Evolutionary conservation across 2,797 vertebrate species (phyloP), one percentile per base, ranked within the genome.

Genomic region (Morelia viridis): DNA sequence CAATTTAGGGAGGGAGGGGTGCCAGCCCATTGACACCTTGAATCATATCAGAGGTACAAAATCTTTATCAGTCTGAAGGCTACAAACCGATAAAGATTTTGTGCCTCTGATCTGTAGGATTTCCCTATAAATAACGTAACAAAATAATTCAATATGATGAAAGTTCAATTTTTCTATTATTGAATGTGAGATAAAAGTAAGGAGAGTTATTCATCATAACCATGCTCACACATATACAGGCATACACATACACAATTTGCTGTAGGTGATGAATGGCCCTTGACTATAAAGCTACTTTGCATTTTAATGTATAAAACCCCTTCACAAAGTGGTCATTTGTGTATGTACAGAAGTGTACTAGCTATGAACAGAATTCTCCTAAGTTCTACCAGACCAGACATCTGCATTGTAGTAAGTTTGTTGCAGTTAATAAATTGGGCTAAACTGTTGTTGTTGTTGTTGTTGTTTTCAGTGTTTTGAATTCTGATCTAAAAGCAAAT

Each of bases 371-470:
- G 97, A 97, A 98, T 96, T 96, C 97, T 95, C 97, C 97, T 97
- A 97, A 97, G 96, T 91, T 97, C 94, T 92, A 94, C 96, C 96
- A 98, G 97, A 98, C 97, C 96, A 98, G 97, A 98, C 97, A 97
- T 97, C 97, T 98, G 94, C 97, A 95, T 97, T 97, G 97, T 98
- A 96, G 94, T 97, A 95, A 96, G 95, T 95, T 97, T 97, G 95
- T 96, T 97, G 96, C 97, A 98, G 97, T 97, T 97, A 98, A 97
- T 98, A 98, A 98, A 98, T 97, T 97, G 96, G 94, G 95, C 96
- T 96, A 96, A 94, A 96, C 93, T 85, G 28, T 35, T 24, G 5
- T 71, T 62, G 65, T 24, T 62, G 65, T 24, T 46, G 71, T 28
- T 65, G 11, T 24, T 76, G 71, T 89, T 80, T 87, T 96, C 96